A percentile compares a stretch with the other conserved stretches of the same genome.
Evolutionary conservation across 2,888 invertebrate genomes (phyloP).

Genomic region (Chrysodeixis includens): DNA sequence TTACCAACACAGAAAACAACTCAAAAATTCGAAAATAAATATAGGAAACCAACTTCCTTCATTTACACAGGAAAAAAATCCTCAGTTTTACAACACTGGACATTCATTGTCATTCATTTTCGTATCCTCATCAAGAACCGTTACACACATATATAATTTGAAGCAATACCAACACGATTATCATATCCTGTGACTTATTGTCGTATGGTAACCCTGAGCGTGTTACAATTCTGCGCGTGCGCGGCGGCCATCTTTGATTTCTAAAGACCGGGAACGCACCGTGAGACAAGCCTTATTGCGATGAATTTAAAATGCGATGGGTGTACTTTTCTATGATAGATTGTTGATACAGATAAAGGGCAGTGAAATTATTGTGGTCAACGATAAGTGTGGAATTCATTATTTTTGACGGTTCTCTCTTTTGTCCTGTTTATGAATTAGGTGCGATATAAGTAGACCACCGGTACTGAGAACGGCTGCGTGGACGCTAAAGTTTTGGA

Average conservation of each 20-base stretch:
- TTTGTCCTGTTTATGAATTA: too few species aligned
- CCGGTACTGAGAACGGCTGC: too few species aligned
- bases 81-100: background rate
- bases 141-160: constrained; percentile 11
- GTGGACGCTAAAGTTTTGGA: too few species aligned
- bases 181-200: constrained; percentile 55
- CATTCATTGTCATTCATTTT: background rate
- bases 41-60: background rate
- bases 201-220: constrained; percentile 53
- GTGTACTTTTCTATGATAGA: constrained; percentile 34
- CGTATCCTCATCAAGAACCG: background rate
- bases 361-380: background rate
- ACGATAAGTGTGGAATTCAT: background rate
- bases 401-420: too few species aligned
- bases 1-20: background rate
- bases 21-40: constrained; percentile 4
- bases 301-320: constrained; percentile 48
- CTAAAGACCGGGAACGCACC: constrained; percentile 59
- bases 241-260: constrained; percentile 60
- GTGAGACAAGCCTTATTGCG: constrained; percentile 50
- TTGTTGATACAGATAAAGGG: constrained; percentile 37
- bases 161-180: constrained; percentile 36
- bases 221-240: constrained; percentile 61
- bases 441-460: too few species aligned
- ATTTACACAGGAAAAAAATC: background rate